These are phyloP conservation scores for Caenorhabditis briggsae DNA, from an alignment of 1,140 invertebrate species.

Conservation along the genomic window DNA sequence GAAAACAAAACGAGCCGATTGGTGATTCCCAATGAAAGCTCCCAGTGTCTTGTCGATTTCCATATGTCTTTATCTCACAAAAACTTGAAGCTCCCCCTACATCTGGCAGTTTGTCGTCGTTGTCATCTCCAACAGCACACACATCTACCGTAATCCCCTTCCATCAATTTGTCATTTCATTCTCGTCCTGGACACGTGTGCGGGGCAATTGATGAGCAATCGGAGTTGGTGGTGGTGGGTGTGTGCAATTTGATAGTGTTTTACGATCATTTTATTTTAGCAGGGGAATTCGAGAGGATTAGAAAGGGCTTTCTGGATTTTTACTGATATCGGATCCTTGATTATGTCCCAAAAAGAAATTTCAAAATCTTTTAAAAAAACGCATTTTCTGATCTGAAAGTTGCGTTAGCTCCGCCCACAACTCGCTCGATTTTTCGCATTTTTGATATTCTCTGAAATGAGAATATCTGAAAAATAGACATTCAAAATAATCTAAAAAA, in stretches of 20 bases:
- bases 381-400: too few relatives aligned
- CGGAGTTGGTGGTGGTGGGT: not conserved
- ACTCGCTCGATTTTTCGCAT: too few relatives aligned
- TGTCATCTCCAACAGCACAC: not conserved
- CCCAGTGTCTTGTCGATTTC: slow-evolving; percentile 24
- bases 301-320: not conserved
- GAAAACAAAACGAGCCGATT: not conserved
- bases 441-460: too few relatives aligned
- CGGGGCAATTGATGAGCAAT: not conserved
- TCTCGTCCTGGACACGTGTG: slow-evolving; percentile 15
- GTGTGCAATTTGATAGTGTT: slow-evolving; percentile 40
- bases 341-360: too few relatives aligned
- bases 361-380: too few relatives aligned
- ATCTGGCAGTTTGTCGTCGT: slow-evolving; percentile 51
- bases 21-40: not conserved
- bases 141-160: slow-evolving; percentile 15
- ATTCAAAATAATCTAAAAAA: too few relatives aligned
- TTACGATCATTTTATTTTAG: slow-evolving; percentile 52
- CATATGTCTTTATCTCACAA: slow-evolving; percentile 33
- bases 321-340: not conserved
- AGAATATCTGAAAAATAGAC: too few relatives aligned
- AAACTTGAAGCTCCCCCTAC: not conserved
- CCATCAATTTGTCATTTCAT: slow-evolving; percentile 41
- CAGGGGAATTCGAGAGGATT: not conserved
- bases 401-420: too few relatives aligned